These are phyloP conservation scores for Alouatta palliata DNA, from an alignment of 2,113 vertebrate genomes.

Conservation along the genomic window DNA sequence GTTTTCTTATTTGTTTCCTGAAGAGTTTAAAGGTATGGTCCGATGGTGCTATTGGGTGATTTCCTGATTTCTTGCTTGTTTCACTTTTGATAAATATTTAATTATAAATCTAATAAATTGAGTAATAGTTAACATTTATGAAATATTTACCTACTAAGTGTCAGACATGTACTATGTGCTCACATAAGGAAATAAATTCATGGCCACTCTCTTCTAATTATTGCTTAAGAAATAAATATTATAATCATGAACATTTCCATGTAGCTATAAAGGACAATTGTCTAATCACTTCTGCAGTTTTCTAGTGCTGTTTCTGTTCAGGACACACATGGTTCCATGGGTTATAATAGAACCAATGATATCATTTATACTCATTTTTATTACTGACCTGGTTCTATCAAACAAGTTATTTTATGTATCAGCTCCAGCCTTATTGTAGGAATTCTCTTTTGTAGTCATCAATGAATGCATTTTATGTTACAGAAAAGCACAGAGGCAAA, in stretches of 20 bases:
- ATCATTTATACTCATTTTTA: not conserved
- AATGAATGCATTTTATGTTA: not conserved
- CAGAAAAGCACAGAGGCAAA: not conserved
- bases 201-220: not conserved
- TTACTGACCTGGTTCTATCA: not conserved
- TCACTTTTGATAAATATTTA: slow-evolving; percentile 2
- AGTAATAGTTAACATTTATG: not conserved
- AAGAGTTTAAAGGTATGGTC: slow-evolving; percentile 91
- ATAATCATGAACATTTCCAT: not conserved
- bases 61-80: not conserved
- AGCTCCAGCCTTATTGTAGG: not conserved
- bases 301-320: not conserved
- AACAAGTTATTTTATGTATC: not conserved
- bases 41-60: not conserved
- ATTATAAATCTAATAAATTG: not conserved
- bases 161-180: not conserved
- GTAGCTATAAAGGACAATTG: not conserved
- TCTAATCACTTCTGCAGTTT: not conserved
- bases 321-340: not conserved
- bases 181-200: not conserved
- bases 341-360: not conserved
- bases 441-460: not conserved
- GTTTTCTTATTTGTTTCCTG: slow-evolving; percentile 91
- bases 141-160: not conserved
- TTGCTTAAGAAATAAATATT: not conserved